phyloP scores from a whole-genome alignment of 1,140 invertebrate genomes.

The Caerostris extrusa region DNA sequence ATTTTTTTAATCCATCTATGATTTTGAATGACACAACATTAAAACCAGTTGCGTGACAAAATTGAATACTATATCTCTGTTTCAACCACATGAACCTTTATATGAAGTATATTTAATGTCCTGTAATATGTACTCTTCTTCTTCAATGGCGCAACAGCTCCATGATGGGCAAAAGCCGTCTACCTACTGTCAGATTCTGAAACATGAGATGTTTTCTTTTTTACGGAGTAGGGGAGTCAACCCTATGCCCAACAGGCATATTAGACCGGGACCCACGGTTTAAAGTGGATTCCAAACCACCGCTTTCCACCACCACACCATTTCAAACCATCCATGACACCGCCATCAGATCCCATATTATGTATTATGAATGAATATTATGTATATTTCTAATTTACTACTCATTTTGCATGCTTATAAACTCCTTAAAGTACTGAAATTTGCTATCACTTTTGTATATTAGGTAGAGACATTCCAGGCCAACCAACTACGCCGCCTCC shows the following conservation, averaged over 20 bases:
- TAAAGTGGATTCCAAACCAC: too few species aligned
- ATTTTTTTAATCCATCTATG: too few species aligned
- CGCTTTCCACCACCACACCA: too few species aligned
- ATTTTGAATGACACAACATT: not conserved
- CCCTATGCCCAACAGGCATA: too few species aligned
- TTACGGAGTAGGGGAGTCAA: too few species aligned
- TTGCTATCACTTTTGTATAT: not conserved
- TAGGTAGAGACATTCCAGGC: conserved; percentile 64
- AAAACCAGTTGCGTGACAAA: not conserved
- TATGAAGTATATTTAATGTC: not conserved
- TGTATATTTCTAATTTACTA: not conserved
- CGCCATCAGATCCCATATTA: too few species aligned
- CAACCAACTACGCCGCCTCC: conserved; percentile 36
- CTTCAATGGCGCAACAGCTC: too few species aligned
- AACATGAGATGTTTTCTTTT: too few species aligned
- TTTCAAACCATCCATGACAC: too few species aligned
- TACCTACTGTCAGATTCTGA: too few species aligned
- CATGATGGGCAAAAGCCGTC: too few species aligned
- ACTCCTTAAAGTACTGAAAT: not conserved
- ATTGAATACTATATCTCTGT: not conserved
- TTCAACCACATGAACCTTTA: not conserved
- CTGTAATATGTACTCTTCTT: not conserved
- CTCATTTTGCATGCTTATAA: not conserved
- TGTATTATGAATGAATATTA: not conserved
- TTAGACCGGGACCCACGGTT: too few species aligned